Conservation (phyloP, 2,797 vertebrate genomes). For the Myotis vivesi region DNA sequence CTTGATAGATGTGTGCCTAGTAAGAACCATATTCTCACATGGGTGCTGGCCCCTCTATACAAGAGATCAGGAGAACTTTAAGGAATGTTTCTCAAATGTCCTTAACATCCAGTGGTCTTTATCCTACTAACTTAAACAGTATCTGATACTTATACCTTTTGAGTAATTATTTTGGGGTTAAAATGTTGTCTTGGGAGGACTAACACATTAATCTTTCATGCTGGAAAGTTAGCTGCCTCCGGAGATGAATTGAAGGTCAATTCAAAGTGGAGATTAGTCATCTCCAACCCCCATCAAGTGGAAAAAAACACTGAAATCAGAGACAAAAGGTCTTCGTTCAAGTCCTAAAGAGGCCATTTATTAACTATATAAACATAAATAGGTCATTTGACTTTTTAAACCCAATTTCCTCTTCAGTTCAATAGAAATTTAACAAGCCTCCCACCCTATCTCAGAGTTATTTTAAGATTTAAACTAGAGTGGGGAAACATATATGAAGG, state of each 20-base stretch:
- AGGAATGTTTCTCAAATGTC: background rate
- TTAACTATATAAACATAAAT: background rate
- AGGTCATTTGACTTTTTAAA: slow-evolving; percentile 9
- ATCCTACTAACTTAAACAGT: background rate
- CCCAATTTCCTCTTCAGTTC: background rate
- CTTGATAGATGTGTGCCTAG: background rate
- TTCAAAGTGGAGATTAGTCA: background rate
- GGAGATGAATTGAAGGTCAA: slow-evolving; percentile 22
- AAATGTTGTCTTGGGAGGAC: background rate
- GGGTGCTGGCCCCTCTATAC: background rate
- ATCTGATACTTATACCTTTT: background rate
- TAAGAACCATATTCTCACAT: background rate
- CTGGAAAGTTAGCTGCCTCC: background rate
- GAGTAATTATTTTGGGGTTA: background rate
- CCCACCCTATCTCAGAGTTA: background rate
- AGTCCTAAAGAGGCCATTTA: background rate
- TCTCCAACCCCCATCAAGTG: background rate
- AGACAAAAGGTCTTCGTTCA: background rate
- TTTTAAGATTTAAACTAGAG: slow-evolving; percentile 39
- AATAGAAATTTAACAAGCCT: background rate
- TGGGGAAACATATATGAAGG: background rate
- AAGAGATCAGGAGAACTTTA: background rate
- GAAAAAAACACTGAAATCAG: slow-evolving; percentile 20
- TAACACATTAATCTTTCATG: background rate
- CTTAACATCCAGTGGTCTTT: background rate